phyloP scores from a whole-genome alignment of 2,113 vertebrate genomes.

The Addax nasomaculatus region DNA sequence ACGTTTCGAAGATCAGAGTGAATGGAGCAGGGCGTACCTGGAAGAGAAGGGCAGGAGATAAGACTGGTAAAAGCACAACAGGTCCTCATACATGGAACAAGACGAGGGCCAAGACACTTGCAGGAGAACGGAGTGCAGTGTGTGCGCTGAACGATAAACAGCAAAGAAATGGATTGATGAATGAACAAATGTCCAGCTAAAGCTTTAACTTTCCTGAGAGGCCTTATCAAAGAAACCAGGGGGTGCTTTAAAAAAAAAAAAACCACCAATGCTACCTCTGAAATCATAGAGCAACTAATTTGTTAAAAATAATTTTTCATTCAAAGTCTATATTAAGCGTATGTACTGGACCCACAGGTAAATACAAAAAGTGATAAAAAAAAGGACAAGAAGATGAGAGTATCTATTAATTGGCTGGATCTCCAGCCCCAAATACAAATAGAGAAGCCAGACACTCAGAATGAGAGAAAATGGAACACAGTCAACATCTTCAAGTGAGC shows the following conservation, averaged over 20 bases:
- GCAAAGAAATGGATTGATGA: background rate
- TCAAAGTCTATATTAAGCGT: background rate
- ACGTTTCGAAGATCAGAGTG: background rate
- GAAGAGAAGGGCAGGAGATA: background rate
- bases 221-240: background rate
- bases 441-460: background rate
- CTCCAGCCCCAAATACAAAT: background rate
- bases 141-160: background rate
- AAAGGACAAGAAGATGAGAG: background rate
- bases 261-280: background rate
- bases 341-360: background rate
- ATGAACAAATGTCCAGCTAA: background rate
- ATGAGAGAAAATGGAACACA: background rate
- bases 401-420: background rate
- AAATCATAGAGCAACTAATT: background rate
- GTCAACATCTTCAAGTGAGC: background rate
- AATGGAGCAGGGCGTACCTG: background rate
- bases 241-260: background rate
- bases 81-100: background rate
- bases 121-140: background rate
- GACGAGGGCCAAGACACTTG: background rate
- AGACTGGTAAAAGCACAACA: background rate
- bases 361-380: background rate
- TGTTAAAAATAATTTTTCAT: background rate
- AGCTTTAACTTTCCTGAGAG: background rate